Percentiles rank a stretch among this genome's conserved stretches.
Evolutionary conservation across 2,888 invertebrate genomes (phyloP).

Genomic region (Heliconius charithonia): DNA sequence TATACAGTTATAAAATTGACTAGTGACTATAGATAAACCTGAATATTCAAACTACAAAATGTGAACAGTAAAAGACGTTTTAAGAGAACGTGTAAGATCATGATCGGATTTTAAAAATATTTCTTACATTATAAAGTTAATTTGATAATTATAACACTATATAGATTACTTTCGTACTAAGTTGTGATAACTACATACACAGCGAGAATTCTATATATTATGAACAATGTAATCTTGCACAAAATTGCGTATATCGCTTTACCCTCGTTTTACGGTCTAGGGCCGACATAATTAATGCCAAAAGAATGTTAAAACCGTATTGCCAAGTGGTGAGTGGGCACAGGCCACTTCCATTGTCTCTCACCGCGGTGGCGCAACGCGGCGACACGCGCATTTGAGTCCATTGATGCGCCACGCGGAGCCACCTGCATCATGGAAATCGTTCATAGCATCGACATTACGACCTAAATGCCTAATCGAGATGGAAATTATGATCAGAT

Average conservation of each 20-base stretch:
- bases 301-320: constrained; percentile 65
- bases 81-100: not conserved
- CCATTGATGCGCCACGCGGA: constrained; percentile 70
- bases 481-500: constrained; percentile 75
- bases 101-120: not conserved
- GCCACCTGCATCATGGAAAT: constrained; percentile 65
- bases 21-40: not conserved
- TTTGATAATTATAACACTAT: not conserved
- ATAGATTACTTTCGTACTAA: not conserved
- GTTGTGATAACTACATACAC: not conserved
- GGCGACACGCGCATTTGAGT: constrained; percentile 79
- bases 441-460: constrained; percentile 63
- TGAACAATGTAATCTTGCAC: constrained; percentile 9
- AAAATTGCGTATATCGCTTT: constrained; percentile 30
- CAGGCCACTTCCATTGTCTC: constrained; percentile 66
- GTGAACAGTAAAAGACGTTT: not conserved
- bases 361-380: constrained; percentile 66
- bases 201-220: constrained; percentile 12
- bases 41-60: not conserved
- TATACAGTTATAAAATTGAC: not conserved
- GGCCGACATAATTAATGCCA: constrained; percentile 67
- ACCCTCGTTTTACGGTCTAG: constrained; percentile 63
- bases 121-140: not conserved
- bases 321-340: constrained; percentile 64
- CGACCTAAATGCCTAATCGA: constrained; percentile 78